phyloP scores from a whole-genome alignment of 2,797 vertebrate genomes.

The Pristis pectinata region DNA sequence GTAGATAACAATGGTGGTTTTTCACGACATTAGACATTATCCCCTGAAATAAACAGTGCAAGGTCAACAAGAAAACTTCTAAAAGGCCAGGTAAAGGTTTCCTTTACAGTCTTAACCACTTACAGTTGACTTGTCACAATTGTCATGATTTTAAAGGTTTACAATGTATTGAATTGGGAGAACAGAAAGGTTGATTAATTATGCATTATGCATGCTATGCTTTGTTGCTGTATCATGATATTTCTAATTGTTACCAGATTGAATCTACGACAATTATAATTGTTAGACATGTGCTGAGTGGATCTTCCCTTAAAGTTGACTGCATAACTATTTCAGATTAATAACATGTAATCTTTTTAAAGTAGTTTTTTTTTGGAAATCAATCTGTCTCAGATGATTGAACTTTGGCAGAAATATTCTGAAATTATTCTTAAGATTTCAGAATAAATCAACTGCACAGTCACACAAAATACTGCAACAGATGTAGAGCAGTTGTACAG shows the following conservation, averaged over 20 bases:
- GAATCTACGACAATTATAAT: neutral
- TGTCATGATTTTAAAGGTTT: neutral
- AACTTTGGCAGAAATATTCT: neutral
- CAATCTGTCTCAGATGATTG: neutral
- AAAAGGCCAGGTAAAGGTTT: conserved; percentile 14
- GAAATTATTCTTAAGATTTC: neutral
- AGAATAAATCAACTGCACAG: neutral
- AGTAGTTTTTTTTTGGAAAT: neutral
- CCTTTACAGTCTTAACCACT: neutral
- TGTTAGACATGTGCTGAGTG: neutral
- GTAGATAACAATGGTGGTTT: neutral
- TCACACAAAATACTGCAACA: neutral
- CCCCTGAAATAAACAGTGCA: neutral
- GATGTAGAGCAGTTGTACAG: neutral
- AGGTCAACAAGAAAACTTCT: conserved; percentile 17
- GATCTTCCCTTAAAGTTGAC: conserved; percentile 9
- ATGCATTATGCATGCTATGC: neutral
- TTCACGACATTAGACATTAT: conserved; percentile 4
- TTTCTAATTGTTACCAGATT: neutral
- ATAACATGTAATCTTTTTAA: neutral
- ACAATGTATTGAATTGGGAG: neutral
- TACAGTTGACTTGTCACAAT: neutral
- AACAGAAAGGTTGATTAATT: neutral
- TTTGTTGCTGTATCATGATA: conserved; percentile 10
- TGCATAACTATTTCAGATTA: neutral